A percentile compares a stretch with the other conserved stretches of the same genome.
These are phyloP conservation scores for Betta splendens DNA, from an alignment of 2,797 vertebrate species.

Conservation along the genomic window DNA sequence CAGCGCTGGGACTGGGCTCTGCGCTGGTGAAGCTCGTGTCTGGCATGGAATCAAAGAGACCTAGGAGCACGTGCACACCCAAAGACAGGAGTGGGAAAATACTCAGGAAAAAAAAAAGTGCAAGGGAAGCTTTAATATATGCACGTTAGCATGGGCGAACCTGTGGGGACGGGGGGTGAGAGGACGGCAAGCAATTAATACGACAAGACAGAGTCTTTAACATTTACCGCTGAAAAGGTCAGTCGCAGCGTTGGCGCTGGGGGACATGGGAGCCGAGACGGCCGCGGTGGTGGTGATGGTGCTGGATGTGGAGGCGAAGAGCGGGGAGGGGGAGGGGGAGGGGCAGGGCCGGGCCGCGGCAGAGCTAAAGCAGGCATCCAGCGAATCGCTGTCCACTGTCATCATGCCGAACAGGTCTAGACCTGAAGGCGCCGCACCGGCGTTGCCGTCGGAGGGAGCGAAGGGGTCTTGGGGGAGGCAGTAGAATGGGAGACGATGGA, in stretches of 20 bases:
- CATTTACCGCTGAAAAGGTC: slow-evolving; percentile 98
- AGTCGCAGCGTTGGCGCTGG: slow-evolving; percentile 80
- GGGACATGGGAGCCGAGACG: slow-evolving; percentile 79
- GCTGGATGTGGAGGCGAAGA: slow-evolving; percentile 75
- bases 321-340: slow-evolving; percentile 63
- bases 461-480: slow-evolving; percentile 88
- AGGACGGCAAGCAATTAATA: slow-evolving; percentile 51
- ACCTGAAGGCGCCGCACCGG: slow-evolving; percentile 83
- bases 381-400: slow-evolving; percentile 84
- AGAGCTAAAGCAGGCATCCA: slow-evolving; percentile 75
- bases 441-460: slow-evolving; percentile 87
- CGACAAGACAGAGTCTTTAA: slow-evolving; percentile 30
- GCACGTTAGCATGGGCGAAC: slow-evolving; percentile 37
- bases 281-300: slow-evolving; percentile 84
- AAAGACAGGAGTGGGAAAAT: slow-evolving; percentile 64
- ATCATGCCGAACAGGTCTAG: slow-evolving; percentile 97
- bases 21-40: slow-evolving; percentile 81
- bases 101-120: slow-evolving; percentile 12
- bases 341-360: slow-evolving; percentile 47
- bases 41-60: slow-evolving; percentile 92
- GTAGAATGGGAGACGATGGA: slow-evolving; percentile 15
- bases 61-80: slow-evolving; percentile 88
- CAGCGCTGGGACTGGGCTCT: slow-evolving; percentile 87
- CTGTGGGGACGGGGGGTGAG: slow-evolving; percentile 46
- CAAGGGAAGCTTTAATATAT: slow-evolving; percentile 24